Evolutionary conservation across 2,888 invertebrate genomes (phyloP), one percentile per base, ranked within the genome.

Genomic region (Busseola fusca): DNA sequence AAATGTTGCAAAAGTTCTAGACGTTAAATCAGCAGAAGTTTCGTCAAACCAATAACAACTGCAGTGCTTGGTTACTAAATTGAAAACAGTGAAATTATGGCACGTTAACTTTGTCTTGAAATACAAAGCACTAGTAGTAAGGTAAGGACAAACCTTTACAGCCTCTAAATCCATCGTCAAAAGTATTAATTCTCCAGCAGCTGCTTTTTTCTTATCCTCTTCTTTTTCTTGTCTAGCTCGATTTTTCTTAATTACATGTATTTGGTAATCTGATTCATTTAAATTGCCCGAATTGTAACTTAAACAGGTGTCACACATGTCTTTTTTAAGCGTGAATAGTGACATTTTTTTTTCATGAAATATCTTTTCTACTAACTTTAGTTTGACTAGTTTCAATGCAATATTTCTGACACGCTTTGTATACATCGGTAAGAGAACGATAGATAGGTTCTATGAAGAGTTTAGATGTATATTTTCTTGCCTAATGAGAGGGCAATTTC

Each of bases 351-450:
- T 56, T 16, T 63, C 50, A 50, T 37, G 48, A 34, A 63, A 63
- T 34, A 34, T 34, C 21, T 50, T 63, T 63, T 50, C 63, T 50
- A 63, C 30, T 48, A 63, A 63, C 30, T 30, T 37, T 0, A 37
- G 63, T 50, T 50, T 63, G 50, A 37, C n/a, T 34, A 30, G 30
- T 62, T 63, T 63, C 50, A 63, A 50, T 52, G 37, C 63, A 63
- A 4, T 37, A 50, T 63, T 63, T 37, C 18, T 63, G 50, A 37
- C 34, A 63, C 16, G 34, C n/a, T 52, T 63, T 63, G 16, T 50
- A 52, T 63, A 63, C 50, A 1, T 63, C 63, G 16, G 34, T 2
- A 50, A 63, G 63, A 9, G 63, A 63, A 50, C 50, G 50, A 25
- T 63, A 52, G 34, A 25, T 50, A 25, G 37, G 63, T 52, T 63